Evolutionary conservation across 1,140 invertebrate genomes (phyloP).

Genomic region (Apis mellifera): DNA sequence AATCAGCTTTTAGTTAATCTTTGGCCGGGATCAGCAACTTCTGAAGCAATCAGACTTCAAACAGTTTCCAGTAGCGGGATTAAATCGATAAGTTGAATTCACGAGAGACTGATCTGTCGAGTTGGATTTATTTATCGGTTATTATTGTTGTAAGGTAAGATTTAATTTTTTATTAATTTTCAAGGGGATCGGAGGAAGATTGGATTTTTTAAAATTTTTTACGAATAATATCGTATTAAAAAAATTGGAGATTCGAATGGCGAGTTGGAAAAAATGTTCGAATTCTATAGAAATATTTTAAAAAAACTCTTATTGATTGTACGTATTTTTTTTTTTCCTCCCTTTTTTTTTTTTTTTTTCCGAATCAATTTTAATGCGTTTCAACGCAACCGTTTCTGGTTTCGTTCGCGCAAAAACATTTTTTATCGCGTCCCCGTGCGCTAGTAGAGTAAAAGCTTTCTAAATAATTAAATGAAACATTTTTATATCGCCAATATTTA

Average conservation of each 20-base stretch:
- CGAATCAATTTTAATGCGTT: slow-evolving; percentile 12
- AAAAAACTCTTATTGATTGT: neutral
- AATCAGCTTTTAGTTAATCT: slow-evolving; percentile 27
- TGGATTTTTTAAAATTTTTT: neutral
- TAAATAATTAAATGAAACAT: slow-evolving; percentile 14
- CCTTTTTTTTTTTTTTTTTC: neutral
- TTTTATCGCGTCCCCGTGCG: neutral
- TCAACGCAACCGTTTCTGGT: neutral
- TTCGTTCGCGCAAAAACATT: neutral
- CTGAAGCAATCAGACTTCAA: slow-evolving; percentile 22
- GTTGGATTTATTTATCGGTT: neutral
- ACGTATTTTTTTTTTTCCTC: no score
- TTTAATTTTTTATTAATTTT: no score
- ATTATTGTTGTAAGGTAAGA: no score
- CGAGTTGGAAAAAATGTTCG: neutral
- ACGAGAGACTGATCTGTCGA: neutral
- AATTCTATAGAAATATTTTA: neutral
- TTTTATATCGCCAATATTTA: neutral
- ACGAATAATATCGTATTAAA: neutral
- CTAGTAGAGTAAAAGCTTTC: neutral
- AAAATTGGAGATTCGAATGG: neutral
- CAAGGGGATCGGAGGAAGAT: no score
- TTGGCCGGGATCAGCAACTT: slow-evolving; percentile 9
- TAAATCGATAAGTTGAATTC: slow-evolving; percentile 16
- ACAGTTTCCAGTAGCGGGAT: slow-evolving; percentile 3